phyloP scores from a whole-genome alignment of 2,797 vertebrate species.

The Gobio occitaniae region DNA sequence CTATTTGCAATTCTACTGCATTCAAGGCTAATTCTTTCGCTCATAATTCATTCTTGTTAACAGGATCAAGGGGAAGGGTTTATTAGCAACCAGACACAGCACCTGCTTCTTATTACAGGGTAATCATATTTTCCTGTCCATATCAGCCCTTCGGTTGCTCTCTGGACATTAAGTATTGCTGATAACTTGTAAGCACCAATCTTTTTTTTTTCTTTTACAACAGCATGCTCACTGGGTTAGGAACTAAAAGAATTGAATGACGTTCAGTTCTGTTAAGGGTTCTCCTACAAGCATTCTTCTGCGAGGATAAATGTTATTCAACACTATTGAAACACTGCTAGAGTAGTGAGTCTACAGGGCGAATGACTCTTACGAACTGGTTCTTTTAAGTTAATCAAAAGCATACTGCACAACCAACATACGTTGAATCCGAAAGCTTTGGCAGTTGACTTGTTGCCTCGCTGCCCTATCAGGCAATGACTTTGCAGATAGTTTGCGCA shows the following conservation, averaged over 20 bases:
- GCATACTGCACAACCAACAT: background rate
- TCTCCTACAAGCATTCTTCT: background rate
- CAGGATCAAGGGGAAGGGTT: constrained; percentile 66
- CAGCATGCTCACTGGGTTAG: background rate
- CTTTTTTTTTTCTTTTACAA: constrained; percentile 52
- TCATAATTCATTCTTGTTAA: constrained; percentile 64
- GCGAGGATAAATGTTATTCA: background rate
- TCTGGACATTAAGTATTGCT: constrained; percentile 65
- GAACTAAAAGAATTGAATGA: background rate
- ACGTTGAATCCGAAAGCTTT: background rate
- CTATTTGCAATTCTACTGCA: constrained; percentile 67
- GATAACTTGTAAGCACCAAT: constrained; percentile 69
- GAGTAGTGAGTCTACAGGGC: background rate
- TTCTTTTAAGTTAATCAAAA: background rate
- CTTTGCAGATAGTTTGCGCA: background rate
- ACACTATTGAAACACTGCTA: no score
- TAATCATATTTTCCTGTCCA: constrained; percentile 65
- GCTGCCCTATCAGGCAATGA: background rate
- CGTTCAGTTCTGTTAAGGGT: background rate
- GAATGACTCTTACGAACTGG: background rate
- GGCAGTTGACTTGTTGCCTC: background rate
- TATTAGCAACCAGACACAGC: constrained; percentile 61
- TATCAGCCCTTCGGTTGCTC: constrained; percentile 69
- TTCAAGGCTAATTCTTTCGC: constrained; percentile 72
- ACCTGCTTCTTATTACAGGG: constrained; percentile 80